Conservation (phyloP, 2,888 invertebrate genomes). For the Willowsia nigromaculata region DNA sequence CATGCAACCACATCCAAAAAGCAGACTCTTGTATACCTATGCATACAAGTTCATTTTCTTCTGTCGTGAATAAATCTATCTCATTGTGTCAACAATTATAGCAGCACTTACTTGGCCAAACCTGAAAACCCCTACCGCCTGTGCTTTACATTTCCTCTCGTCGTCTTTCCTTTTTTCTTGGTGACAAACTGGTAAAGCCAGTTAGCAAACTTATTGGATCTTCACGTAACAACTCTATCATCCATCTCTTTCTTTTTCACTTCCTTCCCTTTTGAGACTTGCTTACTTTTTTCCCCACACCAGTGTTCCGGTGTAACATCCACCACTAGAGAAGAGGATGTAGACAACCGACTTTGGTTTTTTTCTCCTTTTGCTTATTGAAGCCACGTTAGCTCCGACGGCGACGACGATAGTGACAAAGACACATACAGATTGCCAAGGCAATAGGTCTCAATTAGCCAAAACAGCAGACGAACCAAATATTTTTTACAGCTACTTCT, state of each 20-base stretch:
- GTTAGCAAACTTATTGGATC: constrained; percentile 63
- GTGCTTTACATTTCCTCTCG: neutral
- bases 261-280: constrained; percentile 67
- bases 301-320: neutral
- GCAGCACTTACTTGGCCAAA: constrained; percentile 46
- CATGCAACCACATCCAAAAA: neutral
- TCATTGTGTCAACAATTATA: constrained; percentile 74
- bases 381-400: neutral
- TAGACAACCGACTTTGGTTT: neutral
- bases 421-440: constrained; percentile 63
- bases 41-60: constrained; percentile 8
- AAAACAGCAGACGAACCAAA: constrained; percentile 53
- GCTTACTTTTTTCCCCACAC: constrained; percentile 18
- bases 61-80: neutral
- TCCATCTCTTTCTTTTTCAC: constrained; percentile 70
- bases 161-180: neutral
- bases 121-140: neutral
- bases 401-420: constrained; percentile 48
- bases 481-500: constrained; percentile 52
- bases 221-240: constrained; percentile 68
- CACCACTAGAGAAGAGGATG: neutral
- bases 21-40: neutral
- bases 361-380: neutral
- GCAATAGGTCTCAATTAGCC: constrained; percentile 70
- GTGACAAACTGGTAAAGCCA: constrained; percentile 42